Percentiles rank a stretch among this genome's conserved stretches.
Evolutionary conservation across 1,140 invertebrate genomes (phyloP).

Genomic region (Tribolium madens): DNA sequence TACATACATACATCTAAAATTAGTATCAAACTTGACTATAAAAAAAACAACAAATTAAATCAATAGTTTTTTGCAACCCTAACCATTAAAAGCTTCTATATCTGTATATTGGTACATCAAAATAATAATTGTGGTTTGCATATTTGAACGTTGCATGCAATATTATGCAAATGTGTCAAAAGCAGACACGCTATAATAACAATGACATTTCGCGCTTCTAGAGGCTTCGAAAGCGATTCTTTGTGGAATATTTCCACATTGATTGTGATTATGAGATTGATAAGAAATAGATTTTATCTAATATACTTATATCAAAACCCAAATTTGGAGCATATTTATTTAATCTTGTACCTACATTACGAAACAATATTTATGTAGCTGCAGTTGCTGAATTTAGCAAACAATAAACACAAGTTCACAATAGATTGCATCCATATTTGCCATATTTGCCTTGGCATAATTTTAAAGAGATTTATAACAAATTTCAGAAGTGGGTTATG

Average conservation of each 20-base stretch:
- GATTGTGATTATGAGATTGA: not conserved
- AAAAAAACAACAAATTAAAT: not conserved
- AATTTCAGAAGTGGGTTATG: not conserved
- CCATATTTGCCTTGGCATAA: constrained; percentile 2
- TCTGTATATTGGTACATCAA: not conserved
- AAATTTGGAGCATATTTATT: not conserved
- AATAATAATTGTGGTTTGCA: not conserved
- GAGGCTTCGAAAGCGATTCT: not conserved
- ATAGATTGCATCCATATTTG: not conserved
- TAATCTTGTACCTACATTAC: too few relatives aligned
- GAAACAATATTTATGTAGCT: constrained; percentile 9
- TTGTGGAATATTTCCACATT: not conserved
- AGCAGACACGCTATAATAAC: not conserved
- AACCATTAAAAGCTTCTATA: not conserved
- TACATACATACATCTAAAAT: not conserved
- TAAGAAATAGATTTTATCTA: constrained; percentile 1
- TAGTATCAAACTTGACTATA: not conserved
- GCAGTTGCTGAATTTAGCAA: constrained; percentile 29
- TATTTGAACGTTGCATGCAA: not conserved
- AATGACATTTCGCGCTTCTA: not conserved
- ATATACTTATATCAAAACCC: not conserved
- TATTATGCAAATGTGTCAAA: not conserved
- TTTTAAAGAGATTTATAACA: not conserved
- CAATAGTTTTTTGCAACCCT: not conserved
- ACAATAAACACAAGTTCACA: constrained; percentile 21